Percentiles rank a stretch among this genome's conserved stretches.
Conservation (phyloP, 2,113 vertebrate species). For the Platycercus adscitus region DNA sequence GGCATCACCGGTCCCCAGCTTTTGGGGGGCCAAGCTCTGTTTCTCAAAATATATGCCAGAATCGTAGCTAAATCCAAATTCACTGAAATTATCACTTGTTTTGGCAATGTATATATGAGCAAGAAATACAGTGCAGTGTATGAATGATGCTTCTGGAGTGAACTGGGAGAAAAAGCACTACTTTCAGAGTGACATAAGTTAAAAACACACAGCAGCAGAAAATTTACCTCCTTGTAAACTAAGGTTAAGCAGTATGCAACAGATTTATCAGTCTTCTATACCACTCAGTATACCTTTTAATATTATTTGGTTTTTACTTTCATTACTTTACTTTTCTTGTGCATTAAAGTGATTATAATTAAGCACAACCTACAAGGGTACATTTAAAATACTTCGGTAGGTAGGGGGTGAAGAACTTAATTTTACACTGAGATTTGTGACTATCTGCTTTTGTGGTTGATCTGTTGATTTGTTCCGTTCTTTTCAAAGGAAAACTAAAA, state of each 20-base stretch:
- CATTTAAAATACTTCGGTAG: background rate
- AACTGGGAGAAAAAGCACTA: background rate
- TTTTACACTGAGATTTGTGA: background rate
- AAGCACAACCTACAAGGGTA: background rate
- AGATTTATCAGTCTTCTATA: background rate
- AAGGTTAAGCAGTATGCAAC: background rate
- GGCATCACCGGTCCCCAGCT: background rate
- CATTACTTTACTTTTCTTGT: background rate
- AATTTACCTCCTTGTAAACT: background rate
- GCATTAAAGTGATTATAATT: background rate
- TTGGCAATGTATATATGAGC: accelerated
- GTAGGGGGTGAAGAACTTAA: background rate
- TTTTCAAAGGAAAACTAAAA: background rate
- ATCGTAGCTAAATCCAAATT: background rate
- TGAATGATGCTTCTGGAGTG: background rate
- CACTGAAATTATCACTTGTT: background rate
- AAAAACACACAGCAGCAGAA: background rate
- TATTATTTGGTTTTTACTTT: background rate
- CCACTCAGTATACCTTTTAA: background rate
- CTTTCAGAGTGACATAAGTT: background rate
- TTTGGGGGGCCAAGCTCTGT: background rate
- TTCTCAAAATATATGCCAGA: background rate
- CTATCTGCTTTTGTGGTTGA: background rate
- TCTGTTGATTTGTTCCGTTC: background rate
- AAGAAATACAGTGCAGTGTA: background rate